Base-by-base conservation (phyloP, 2,797 vertebrate genomes). In the Gymnodraco acuticeps region DNA sequence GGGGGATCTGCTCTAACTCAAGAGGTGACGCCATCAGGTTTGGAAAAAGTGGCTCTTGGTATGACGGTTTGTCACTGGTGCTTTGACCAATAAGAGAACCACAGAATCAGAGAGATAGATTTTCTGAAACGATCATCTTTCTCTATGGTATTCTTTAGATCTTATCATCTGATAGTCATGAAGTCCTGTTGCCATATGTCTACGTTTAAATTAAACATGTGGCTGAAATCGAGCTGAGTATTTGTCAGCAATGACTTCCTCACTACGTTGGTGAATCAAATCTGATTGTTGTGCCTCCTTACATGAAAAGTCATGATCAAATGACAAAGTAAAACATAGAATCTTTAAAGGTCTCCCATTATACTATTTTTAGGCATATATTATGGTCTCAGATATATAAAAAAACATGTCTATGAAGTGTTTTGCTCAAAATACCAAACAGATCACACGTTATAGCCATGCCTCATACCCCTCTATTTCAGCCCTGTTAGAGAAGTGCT, bases 1-100 rank as follows among this genome's bases (percentile, higher is more conserved):
- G 56, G 10, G 10, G 55, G 12, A 10, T 65, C 82, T 88, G 75
- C 47, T 69, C 13, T 80, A 70, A 81, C 70, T 86, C 77, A 76
- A 41, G 20, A 67, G 58, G 56, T 83, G 80, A 76, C 5, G 58
- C 50, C 80, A 70, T 59, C 52, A 31, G 41, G 43, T 71, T 77
- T 85, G 70, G 74, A 54, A 66, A 27, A 73, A 27, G 17, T 23
- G 42, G 42, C 23, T 58, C 5, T 12, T 8, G 27, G 38, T 46
- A 66, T 65, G 54, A 62, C 72, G 54, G 27, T 51, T 16, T 8
- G 5, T 65, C 64, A 65, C 46, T 27, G 14, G 53, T 33, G 17
- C 23, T 38, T 20, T 20, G 54, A 45, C 52, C 66, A 68, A 23
- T 48, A 64, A 45, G 48, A 17, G 19, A 45, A 63, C 1, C 4